Percentiles rank a stretch among this genome's conserved stretches.
Evolutionary conservation across 2,797 vertebrate genomes (phyloP).

Genomic region (Helicolenus hilgendorfi): DNA sequence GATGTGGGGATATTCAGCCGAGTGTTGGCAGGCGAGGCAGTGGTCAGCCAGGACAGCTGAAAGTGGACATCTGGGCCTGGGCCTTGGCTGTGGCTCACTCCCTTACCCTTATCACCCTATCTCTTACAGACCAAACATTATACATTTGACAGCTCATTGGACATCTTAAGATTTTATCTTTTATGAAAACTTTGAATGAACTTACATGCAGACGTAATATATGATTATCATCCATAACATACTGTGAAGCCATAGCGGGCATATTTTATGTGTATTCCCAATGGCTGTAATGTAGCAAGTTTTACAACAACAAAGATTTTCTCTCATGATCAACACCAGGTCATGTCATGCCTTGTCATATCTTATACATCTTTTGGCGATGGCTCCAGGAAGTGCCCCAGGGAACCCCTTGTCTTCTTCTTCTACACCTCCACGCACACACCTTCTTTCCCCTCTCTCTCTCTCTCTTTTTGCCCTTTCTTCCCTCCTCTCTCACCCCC

Average conservation of each 20-base stretch:
- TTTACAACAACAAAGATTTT: slow-evolving; percentile 31
- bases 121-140: slow-evolving; percentile 59
- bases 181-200: slow-evolving; percentile 60
- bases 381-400: slow-evolving; percentile 57
- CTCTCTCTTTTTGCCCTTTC: slow-evolving; percentile 51
- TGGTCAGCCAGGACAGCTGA: slow-evolving; percentile 85
- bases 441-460: slow-evolving; percentile 34
- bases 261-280: slow-evolving; percentile 34
- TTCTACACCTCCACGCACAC: slow-evolving; percentile 32
- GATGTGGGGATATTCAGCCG: slow-evolving; percentile 83
- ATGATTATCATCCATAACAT: slow-evolving; percentile 42
- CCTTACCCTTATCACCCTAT: slow-evolving; percentile 66
- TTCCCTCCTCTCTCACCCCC: slow-evolving; percentile 74
- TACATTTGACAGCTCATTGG: slow-evolving; percentile 62
- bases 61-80: slow-evolving; percentile 83
- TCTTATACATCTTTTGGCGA: slow-evolving; percentile 67
- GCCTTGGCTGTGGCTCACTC: slow-evolving; percentile 61
- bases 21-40: slow-evolving; percentile 83
- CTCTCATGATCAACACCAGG: slow-evolving; percentile 58
- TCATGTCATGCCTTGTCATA: slow-evolving; percentile 53
- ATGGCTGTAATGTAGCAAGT: slow-evolving; percentile 16
- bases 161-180: slow-evolving; percentile 72
- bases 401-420: slow-evolving; percentile 78
- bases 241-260: slow-evolving; percentile 14
- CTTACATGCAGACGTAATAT: slow-evolving; percentile 46